phyloP scores from a whole-genome alignment of 2,888 invertebrate species.

The Stenotaenia linearis region DNA sequence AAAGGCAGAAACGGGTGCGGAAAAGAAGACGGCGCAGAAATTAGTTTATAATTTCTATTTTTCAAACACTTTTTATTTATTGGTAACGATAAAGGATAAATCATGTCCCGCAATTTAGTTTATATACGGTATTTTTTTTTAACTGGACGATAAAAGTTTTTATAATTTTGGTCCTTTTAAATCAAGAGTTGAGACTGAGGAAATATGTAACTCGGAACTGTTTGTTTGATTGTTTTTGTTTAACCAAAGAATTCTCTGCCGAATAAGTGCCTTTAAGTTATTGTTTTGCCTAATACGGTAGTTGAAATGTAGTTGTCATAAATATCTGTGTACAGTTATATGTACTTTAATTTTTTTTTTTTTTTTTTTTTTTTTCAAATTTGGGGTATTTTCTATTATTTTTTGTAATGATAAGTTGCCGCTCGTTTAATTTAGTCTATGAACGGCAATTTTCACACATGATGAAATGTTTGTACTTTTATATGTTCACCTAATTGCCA shows the following conservation, averaged over 20 bases:
- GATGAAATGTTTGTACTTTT: not conserved
- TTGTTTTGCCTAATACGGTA: not conserved
- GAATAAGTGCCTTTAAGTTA: not conserved
- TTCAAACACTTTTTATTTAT: not conserved
- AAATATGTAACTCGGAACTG: no score
- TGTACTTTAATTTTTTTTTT: not conserved
- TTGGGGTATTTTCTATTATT: not conserved
- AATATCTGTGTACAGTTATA: not conserved
- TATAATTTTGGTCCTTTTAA: not conserved
- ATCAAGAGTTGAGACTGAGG: no score
- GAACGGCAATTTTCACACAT: no score
- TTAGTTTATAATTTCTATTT: not conserved
- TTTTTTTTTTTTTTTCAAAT: not conserved
- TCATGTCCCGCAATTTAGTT: not conserved
- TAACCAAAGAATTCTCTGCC: not conserved
- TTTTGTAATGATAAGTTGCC: no score
- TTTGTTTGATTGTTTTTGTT: not conserved
- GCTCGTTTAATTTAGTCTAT: no score
- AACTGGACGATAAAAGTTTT: not conserved
- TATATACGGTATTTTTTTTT: not conserved
- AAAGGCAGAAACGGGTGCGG: conserved; percentile 1
- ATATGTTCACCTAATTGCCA: not conserved
- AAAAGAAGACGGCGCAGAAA: not conserved
- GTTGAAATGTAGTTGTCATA: not conserved
- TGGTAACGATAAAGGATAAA: not conserved